Percentiles rank a stretch among this genome's conserved stretches.
phyloP scores from a whole-genome alignment of 2,797 vertebrate genomes.

The Amphiprion clarkii region DNA sequence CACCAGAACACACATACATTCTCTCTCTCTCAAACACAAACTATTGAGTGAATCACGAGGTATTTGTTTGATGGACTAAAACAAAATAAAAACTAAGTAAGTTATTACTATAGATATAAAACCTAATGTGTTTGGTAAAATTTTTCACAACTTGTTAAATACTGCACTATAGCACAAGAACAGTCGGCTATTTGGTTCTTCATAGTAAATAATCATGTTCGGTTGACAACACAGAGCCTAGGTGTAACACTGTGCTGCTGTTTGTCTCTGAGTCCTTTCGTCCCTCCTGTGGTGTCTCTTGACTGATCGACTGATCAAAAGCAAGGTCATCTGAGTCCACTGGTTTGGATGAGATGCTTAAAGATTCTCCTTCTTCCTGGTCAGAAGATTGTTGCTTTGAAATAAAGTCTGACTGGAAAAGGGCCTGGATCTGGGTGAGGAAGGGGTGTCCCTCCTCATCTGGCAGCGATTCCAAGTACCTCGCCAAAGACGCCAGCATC shows the following conservation, averaged over 20 bases:
- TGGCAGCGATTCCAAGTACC: slow-evolving; percentile 88
- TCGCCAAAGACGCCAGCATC: slow-evolving; percentile 94
- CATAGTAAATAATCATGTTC: slow-evolving; percentile 83
- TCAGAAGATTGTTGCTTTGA: slow-evolving; percentile 75
- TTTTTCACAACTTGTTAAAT: not conserved
- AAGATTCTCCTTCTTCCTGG: slow-evolving; percentile 71
- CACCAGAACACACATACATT: not conserved
- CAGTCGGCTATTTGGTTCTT: slow-evolving; percentile 17
- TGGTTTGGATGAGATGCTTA: slow-evolving; percentile 49
- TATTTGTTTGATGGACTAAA: slow-evolving; percentile 6
- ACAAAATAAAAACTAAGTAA: slow-evolving; percentile 1
- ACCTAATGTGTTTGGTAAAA: too few relatives aligned
- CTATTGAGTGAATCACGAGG: too few relatives aligned
- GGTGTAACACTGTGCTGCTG: slow-evolving; percentile 63
- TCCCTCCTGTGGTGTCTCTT: slow-evolving; percentile 8
- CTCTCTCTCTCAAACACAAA: too few relatives aligned
- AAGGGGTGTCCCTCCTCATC: slow-evolving; percentile 89
- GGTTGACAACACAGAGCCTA: slow-evolving; percentile 77
- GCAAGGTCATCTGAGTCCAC: slow-evolving; percentile 45
- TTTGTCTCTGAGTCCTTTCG: slow-evolving; percentile 39
- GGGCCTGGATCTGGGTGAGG: slow-evolving; percentile 90
- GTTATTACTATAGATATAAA: slow-evolving; percentile 13
- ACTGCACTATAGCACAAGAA: not conserved
- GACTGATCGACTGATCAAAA: slow-evolving; percentile 52
- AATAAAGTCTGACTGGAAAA: slow-evolving; percentile 90